phyloP scores from a whole-genome alignment of 2,113 vertebrate genomes.

The Pitta sordida region DNA sequence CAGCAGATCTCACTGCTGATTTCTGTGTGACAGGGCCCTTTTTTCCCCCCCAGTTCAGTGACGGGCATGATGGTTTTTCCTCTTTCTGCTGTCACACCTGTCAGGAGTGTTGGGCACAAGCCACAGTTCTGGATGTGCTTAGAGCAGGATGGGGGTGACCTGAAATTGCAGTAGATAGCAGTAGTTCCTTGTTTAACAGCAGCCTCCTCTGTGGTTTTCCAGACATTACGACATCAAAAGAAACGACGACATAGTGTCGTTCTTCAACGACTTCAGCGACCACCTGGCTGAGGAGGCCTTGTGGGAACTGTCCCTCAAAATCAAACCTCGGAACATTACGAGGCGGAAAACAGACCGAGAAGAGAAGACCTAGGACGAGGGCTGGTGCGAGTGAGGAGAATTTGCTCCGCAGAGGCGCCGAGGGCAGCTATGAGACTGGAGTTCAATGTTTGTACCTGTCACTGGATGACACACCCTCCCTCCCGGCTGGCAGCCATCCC shows the following conservation, averaged over 20 bases:
- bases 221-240: constrained; percentile 96
- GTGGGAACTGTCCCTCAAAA: constrained; percentile 98
- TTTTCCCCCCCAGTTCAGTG: rapidly evolving
- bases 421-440: constrained; percentile 59
- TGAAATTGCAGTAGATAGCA: too few relatives aligned
- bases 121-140: not conserved
- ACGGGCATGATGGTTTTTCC: not conserved
- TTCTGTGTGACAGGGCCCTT: not conserved
- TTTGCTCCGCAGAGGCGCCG: not conserved
- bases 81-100: not conserved
- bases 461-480: constrained; percentile 21
- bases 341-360: constrained; percentile 92
- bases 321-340: constrained; percentile 92
- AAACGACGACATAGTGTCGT: constrained; percentile 92
- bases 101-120: not conserved
- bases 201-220: not conserved
- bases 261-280: constrained; percentile 99
- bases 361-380: constrained; percentile 87
- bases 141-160: not conserved
- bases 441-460: constrained; percentile 49
- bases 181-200: not conserved
- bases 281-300: constrained; percentile 96
- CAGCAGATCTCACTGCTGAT: not conserved
- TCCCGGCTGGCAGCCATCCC: not conserved
- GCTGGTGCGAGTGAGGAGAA: constrained; percentile 35